These are phyloP conservation scores for Graphium colonna DNA, from an alignment of 2,888 invertebrate species.

Conservation along the genomic window DNA sequence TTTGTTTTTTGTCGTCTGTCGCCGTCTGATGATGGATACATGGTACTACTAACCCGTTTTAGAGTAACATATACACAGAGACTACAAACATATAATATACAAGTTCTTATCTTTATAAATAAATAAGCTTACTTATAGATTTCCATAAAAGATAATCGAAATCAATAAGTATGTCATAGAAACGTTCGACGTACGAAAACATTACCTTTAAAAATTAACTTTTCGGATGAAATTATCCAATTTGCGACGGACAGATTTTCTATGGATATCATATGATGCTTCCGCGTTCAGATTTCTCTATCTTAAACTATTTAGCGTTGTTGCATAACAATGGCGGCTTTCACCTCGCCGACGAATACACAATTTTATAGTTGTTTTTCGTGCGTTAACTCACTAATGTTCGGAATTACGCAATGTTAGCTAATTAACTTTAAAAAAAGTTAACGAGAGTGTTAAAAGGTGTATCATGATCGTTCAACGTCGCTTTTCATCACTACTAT, in stretches of 20 bases:
- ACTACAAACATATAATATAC: no score
- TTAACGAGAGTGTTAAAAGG: conserved; percentile 8
- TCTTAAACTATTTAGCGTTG: conserved; percentile 15
- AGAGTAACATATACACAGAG: no score
- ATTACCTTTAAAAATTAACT: no score
- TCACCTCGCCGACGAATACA: conserved; percentile 28
- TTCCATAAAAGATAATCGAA: no score
- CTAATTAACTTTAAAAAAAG: conserved; percentile 13
- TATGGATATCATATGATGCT: conserved; percentile 6
- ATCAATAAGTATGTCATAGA: no score
- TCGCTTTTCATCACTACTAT: no score
- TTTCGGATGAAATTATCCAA: background rate
- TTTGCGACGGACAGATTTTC: background rate
- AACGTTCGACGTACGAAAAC: no score
- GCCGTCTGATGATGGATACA: no score
- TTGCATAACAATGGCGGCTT: conserved; percentile 31
- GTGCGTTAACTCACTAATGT: conserved; percentile 28
- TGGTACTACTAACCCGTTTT: no score
- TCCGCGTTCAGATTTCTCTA: conserved; percentile 6
- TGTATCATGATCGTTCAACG: background rate
- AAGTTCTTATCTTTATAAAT: no score
- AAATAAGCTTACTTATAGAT: no score
- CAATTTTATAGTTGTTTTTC: conserved; percentile 20
- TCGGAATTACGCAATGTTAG: conserved; percentile 12
- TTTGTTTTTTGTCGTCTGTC: no score